Evolutionary conservation across 2,888 invertebrate genomes (phyloP), one percentile per base, ranked within the genome.

Genomic region (Drosophila prostipennis): DNA sequence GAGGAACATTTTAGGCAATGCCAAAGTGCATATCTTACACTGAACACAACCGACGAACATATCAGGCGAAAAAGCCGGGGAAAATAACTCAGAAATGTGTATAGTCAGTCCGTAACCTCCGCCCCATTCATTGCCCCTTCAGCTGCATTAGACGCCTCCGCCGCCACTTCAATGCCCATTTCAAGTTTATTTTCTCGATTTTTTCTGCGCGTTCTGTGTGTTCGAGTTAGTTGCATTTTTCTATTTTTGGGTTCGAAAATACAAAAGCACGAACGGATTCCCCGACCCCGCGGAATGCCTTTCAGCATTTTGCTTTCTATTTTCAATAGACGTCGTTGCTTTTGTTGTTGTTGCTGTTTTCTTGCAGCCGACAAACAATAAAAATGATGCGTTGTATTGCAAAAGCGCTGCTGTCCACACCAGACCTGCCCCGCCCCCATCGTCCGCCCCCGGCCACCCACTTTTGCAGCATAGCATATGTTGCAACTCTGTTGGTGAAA

Each of bases 341-440:
- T 65, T n/a, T 67, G 75, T 6, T 67, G 76, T n/a, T 78, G 74
- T 23, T 71, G 76, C 32, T 69, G 65, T 32, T 51, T 56, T 55
- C 65, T 56, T 45, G 54, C 48, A 60, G 69, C 82, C 82, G 81
- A 74, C 82, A 80, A 82, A 82, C 84, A 82, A 82, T 82, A 82
- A 82, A 82, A 82, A 82, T 82, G 82, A 82, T 82, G 82, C 82
- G 82, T 84, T 82, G 82, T 80, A 77, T 84, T 80, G 84, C 84
- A 73, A 71, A 59, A 71, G 78, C 84, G 79, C 58, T 83, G 80
- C 81, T 84, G 82, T 82, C 81, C 84, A 77, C 81, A 81, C 74
- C 60, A 79, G 61, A 13, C 16, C 43, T 4, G 37, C 68, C n/a
- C 23, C 42, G 26, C 26, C 19, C 46, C 11, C 19, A 13, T 13